Percentiles rank a stretch among this genome's conserved stretches.
Conservation (phyloP, 2,888 invertebrate genomes). For the Eupithecia inturbata region DNA sequence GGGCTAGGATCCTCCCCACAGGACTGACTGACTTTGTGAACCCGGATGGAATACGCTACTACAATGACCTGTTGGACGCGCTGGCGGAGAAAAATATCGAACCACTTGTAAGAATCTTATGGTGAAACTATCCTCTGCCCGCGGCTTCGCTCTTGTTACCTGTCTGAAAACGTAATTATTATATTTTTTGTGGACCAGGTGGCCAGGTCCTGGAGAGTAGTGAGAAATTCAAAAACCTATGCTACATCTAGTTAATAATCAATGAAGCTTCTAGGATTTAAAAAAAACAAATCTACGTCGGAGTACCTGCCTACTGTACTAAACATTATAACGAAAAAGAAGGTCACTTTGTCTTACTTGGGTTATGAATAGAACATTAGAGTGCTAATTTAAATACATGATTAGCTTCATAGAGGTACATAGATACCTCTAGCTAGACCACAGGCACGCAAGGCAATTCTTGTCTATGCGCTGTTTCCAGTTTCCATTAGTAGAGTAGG, state of each 20-base stretch:
- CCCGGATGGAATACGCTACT: conserved; percentile 86
- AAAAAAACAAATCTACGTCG: not conserved
- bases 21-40: conserved; percentile 84
- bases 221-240: not conserved
- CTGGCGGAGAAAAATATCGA: conserved; percentile 85
- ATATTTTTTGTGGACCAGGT: not conserved
- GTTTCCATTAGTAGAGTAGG: no score
- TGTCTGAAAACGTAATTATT: not conserved
- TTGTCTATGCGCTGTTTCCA: not conserved
- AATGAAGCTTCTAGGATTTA: not conserved
- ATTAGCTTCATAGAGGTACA: not conserved
- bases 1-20: conserved; percentile 86
- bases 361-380: not conserved
- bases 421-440: not conserved
- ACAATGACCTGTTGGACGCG: conserved; percentile 86
- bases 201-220: not conserved
- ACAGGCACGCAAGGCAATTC: not conserved
- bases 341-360: not conserved
- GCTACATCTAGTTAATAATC: not conserved
- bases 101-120: conserved; percentile 76
- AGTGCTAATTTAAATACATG: not conserved
- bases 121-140: not conserved
- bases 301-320: not conserved
- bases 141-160: not conserved
- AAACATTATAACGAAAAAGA: not conserved